These are phyloP conservation scores for Orgyia antiqua DNA, from an alignment of 2,888 invertebrate genomes.

Conservation along the genomic window DNA sequence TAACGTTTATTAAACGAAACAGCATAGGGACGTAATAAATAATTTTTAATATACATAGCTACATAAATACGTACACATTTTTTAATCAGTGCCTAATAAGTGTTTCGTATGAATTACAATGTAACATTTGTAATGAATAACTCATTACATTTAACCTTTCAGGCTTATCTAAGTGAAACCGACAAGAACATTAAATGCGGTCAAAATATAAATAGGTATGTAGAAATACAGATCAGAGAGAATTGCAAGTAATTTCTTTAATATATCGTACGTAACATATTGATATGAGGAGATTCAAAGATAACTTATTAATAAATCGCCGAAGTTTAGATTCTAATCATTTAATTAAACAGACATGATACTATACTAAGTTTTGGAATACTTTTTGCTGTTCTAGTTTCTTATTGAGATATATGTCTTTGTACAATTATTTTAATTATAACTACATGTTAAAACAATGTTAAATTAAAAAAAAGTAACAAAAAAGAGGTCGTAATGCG, in stretches of 20 bases:
- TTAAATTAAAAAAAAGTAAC: no score
- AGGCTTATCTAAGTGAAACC: neutral
- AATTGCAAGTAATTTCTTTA: conserved; percentile 9
- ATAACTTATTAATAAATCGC: conserved; percentile 12
- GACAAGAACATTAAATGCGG: neutral
- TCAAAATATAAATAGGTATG: conserved; percentile 1
- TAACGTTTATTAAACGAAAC: no score
- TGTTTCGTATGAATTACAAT: no score
- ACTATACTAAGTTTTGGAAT: neutral
- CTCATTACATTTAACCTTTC: neutral
- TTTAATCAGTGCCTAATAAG: no score
- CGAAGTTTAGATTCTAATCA: conserved; percentile 15
- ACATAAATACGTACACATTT: no score
- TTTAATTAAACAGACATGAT: conserved; percentile 17
- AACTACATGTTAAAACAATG: no score
- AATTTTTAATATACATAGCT: no score
- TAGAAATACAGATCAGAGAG: conserved; percentile 2
- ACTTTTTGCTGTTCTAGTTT: neutral
- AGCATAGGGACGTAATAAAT: no score
- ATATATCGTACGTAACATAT: conserved; percentile 6
- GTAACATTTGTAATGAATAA: neutral
- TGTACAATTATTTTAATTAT: neutral
- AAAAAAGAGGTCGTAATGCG: no score
- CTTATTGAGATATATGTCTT: neutral
- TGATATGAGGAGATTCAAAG: conserved; percentile 6